These are phyloP conservation scores for Ecdyonurus torrentis DNA, from an alignment of 2,888 invertebrate species.

Conservation along the genomic window DNA sequence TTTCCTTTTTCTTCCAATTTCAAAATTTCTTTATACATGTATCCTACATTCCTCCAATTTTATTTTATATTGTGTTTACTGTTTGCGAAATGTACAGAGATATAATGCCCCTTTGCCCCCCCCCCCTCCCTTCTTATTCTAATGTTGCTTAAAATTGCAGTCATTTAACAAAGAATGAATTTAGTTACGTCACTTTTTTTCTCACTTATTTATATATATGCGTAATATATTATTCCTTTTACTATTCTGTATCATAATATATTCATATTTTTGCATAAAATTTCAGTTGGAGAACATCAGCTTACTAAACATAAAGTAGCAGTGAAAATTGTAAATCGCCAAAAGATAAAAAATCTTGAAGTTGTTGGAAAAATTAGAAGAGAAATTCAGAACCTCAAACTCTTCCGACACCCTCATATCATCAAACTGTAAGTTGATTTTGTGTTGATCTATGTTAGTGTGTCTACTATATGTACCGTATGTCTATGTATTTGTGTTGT, in stretches of 20 bases:
- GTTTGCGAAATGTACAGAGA: not conserved
- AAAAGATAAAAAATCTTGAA: constrained; percentile 97
- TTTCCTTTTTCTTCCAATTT: not conserved
- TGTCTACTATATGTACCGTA: too few species aligned
- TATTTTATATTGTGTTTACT: not conserved
- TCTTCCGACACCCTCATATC: constrained; percentile 99
- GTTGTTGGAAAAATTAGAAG: constrained; percentile 97
- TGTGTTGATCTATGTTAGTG: too few species aligned
- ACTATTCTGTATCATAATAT: too few species aligned
- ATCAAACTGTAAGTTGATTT: constrained; percentile 66
- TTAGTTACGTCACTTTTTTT: too few species aligned
- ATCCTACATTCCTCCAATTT: not conserved
- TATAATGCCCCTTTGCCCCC: not conserved
- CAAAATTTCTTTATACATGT: too few species aligned
- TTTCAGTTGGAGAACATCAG: constrained; percentile 83
- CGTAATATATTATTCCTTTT: not conserved
- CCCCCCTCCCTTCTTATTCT: not conserved
- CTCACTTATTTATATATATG: too few species aligned
- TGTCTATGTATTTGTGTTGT: too few species aligned
- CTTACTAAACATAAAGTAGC: constrained; percentile 97
- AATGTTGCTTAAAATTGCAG: too few species aligned
- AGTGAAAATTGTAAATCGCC: constrained; percentile 93
- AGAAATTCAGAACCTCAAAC: constrained; percentile 96
- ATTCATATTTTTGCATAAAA: not conserved
- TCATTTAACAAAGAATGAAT: too few species aligned